Percentiles rank a stretch among this genome's conserved stretches.
Evolutionary conservation across 2,888 invertebrate species (phyloP).

Genomic region (Aproaerema taeniolella): DNA sequence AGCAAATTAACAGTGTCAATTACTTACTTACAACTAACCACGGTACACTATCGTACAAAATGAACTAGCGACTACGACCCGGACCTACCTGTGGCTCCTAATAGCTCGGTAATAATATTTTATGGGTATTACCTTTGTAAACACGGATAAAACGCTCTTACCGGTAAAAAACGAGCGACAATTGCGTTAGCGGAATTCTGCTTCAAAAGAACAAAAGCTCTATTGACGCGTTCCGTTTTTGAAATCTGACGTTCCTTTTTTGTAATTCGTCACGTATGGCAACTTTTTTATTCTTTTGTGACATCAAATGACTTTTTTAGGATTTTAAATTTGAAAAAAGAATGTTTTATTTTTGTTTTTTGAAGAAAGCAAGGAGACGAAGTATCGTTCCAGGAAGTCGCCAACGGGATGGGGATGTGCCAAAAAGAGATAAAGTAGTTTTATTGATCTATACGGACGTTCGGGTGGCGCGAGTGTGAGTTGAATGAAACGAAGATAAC

Average conservation of each 20-base stretch:
- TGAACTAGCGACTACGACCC: constrained; percentile 53
- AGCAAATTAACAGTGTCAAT: constrained; percentile 59
- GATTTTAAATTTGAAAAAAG: constrained; percentile 10
- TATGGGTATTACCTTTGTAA: constrained; percentile 70
- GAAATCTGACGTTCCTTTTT: constrained; percentile 32
- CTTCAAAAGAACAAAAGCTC: constrained; percentile 36
- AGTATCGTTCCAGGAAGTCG: constrained; percentile 70
- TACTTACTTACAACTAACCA: constrained; percentile 55
- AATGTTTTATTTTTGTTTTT: constrained; percentile 28
- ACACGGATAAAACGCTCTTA: constrained; percentile 62
- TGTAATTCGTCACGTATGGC: constrained; percentile 14
- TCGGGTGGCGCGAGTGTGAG: constrained; percentile 74
- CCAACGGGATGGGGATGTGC: constrained; percentile 75
- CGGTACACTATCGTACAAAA: constrained; percentile 45
- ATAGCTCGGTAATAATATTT: constrained; percentile 70
- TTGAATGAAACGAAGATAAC: constrained; percentile 78
- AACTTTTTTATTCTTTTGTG: constrained; percentile 15
- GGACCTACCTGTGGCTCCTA: constrained; percentile 69
- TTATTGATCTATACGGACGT: constrained; percentile 79
- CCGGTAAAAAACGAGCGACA: constrained; percentile 54
- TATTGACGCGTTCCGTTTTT: constrained; percentile 31
- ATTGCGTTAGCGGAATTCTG: constrained; percentile 53
- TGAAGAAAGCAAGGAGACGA: constrained; percentile 52
- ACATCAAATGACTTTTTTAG: not conserved
- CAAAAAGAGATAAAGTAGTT: constrained; percentile 80